Evolutionary conservation across 2,888 invertebrate species (phyloP).

Genomic region (Oligia latruncula): DNA sequence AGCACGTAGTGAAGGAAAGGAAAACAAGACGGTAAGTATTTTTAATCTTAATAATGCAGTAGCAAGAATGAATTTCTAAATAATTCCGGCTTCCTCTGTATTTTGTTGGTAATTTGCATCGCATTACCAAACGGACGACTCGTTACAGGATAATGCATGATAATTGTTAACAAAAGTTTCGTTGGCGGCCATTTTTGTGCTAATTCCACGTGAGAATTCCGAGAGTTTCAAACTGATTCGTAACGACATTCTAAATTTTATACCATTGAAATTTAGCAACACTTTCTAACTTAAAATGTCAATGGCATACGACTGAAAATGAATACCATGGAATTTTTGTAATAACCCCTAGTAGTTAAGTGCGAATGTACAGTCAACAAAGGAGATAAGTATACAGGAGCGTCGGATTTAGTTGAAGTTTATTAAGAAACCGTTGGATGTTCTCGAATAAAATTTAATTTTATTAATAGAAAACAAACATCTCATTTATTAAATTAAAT

Average conservation of each 20-base stretch:
- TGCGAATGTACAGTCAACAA: no score
- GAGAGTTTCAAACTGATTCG: slow-evolving; percentile 45
- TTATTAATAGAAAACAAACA: no score
- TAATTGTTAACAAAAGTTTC: slow-evolving; percentile 79
- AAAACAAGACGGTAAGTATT: background rate
- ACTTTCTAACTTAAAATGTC: background rate
- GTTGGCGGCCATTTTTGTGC: slow-evolving; percentile 56
- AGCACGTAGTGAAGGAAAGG: background rate
- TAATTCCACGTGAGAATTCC: slow-evolving; percentile 57
- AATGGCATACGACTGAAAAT: background rate
- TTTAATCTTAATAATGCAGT: slow-evolving; percentile 1
- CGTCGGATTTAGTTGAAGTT: no score
- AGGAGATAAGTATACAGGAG: no score
- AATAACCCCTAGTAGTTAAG: background rate
- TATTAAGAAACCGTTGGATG: no score
- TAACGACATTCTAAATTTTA: slow-evolving; percentile 34
- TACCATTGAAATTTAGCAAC: background rate
- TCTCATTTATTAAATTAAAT: no score
- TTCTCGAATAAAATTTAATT: no score
- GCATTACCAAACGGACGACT: slow-evolving; percentile 61
- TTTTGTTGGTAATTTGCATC: slow-evolving; percentile 71
- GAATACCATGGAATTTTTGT: background rate
- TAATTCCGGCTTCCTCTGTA: slow-evolving; percentile 34
- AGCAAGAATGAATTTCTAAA: slow-evolving; percentile 28
- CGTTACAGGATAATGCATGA: slow-evolving; percentile 74